Percentiles rank a stretch among this genome's conserved stretches.
These are phyloP conservation scores for Habroteleia sp. DNA, from an alignment of 2,888 invertebrate genomes.

Conservation along the genomic window DNA sequence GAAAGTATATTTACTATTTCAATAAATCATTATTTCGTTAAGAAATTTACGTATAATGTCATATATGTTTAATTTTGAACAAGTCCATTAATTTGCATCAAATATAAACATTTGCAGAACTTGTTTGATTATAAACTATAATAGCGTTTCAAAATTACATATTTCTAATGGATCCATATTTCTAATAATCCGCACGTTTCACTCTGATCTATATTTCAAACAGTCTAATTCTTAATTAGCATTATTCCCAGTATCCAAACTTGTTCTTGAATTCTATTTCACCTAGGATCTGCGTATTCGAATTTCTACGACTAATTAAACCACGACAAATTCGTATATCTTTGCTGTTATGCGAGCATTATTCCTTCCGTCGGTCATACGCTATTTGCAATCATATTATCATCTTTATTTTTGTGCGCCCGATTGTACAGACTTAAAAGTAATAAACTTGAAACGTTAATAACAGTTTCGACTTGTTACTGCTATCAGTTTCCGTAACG, in stretches of 20 bases:
- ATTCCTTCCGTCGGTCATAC: slow-evolving; percentile 48
- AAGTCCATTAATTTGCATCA: too few species aligned
- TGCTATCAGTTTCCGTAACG: slow-evolving; percentile 60
- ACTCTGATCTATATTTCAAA: too few species aligned
- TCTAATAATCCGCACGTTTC: too few species aligned
- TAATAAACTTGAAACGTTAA: slow-evolving; percentile 55
- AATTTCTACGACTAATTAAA: slow-evolving; percentile 37
- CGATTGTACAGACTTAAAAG: slow-evolving; percentile 45
- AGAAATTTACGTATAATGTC: too few species aligned
- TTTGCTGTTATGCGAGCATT: slow-evolving; percentile 15
- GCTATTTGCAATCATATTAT: slow-evolving; percentile 55
- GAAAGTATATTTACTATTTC: too few species aligned
- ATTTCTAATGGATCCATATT: too few species aligned
- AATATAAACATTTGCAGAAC: too few species aligned
- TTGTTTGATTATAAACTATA: too few species aligned
- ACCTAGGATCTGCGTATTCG: slow-evolving; percentile 4
- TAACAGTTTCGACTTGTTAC: slow-evolving; percentile 49
- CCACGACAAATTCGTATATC: slow-evolving; percentile 43
- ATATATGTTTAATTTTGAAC: too few species aligned
- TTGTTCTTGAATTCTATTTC: slow-evolving; percentile 18
- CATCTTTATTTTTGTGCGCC: slow-evolving; percentile 42
- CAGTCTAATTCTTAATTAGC: too few species aligned
- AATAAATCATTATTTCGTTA: too few species aligned
- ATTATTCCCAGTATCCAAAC: slow-evolving; percentile 23
- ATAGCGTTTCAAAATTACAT: too few species aligned